These are phyloP conservation scores for Uloborus diversus DNA, from an alignment of 1,140 invertebrate species.

Conservation along the genomic window DNA sequence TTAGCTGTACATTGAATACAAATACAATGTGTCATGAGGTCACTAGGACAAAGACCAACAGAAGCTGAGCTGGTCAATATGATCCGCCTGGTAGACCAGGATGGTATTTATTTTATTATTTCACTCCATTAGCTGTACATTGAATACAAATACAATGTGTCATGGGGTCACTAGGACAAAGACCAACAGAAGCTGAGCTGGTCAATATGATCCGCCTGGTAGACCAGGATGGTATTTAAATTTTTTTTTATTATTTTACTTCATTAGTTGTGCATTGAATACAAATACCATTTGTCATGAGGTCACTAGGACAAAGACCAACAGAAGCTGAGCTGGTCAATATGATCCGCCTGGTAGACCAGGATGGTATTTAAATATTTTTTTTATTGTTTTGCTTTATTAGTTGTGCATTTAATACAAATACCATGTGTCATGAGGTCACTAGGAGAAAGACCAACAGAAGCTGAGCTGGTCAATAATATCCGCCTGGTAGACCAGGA, in stretches of 20 bases:
- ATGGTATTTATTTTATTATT: too few species aligned
- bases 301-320: conserved; percentile 84
- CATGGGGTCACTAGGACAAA: conserved; percentile 85
- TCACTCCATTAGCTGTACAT: too few species aligned
- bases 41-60: conserved; percentile 86
- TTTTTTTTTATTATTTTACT: too few species aligned
- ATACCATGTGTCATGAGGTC: conserved; percentile 91
- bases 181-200: conserved; percentile 86
- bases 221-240: conserved; percentile 67
- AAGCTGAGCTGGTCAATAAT: conserved; percentile 86
- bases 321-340: conserved; percentile 87
- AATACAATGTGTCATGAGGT: conserved; percentile 90
- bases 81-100: conserved; percentile 81
- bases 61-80: conserved; percentile 86
- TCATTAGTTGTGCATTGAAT: too few species aligned
- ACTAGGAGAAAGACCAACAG: conserved; percentile 85
- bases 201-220: conserved; percentile 90
- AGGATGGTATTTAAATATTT: conserved; percentile 64
- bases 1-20: too few species aligned
- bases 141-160: too few species aligned
- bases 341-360: conserved; percentile 86
- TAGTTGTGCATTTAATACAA: too few species aligned
- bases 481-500: conserved; percentile 80
- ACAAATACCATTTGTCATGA: too few species aligned
- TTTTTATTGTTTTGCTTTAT: too few species aligned